Conservation (phyloP, 2,797 vertebrate genomes). For the Propithecus perrieri region DNA sequence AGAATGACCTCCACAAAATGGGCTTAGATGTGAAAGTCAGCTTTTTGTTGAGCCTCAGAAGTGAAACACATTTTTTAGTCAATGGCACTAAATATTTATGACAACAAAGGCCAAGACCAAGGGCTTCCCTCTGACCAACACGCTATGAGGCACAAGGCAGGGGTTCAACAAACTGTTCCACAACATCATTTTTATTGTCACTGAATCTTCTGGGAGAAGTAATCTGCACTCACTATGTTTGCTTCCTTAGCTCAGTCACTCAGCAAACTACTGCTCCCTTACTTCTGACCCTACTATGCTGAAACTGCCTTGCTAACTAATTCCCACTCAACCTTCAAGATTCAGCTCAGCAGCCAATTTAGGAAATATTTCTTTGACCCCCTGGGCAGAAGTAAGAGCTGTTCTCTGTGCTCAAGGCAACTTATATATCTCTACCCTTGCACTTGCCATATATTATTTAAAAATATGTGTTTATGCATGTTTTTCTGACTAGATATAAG, state of each 20-base stretch:
- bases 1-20: not conserved
- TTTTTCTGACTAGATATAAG: not conserved
- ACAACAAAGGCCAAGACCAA: not conserved
- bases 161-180: not conserved
- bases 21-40: not conserved
- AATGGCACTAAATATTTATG: slow-evolving; percentile 4
- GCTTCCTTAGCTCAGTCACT: not conserved
- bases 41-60: not conserved
- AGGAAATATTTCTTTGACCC: not conserved
- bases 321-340: not conserved
- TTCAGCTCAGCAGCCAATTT: not conserved
- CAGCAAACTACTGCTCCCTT: not conserved
- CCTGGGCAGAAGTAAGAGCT: not conserved
- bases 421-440: not conserved
- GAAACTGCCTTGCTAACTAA: not conserved
- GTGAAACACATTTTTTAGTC: not conserved
- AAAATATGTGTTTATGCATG: not conserved
- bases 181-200: not conserved
- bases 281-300: not conserved
- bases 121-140: not conserved
- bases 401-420: not conserved
- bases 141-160: not conserved
- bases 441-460: not conserved
- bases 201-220: not conserved
- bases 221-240: not conserved